Evolutionary conservation across 35 echinoderm and acorn worm species (phyloP).

Genomic region (Hemicentrotus pulcherrimus): DNA sequence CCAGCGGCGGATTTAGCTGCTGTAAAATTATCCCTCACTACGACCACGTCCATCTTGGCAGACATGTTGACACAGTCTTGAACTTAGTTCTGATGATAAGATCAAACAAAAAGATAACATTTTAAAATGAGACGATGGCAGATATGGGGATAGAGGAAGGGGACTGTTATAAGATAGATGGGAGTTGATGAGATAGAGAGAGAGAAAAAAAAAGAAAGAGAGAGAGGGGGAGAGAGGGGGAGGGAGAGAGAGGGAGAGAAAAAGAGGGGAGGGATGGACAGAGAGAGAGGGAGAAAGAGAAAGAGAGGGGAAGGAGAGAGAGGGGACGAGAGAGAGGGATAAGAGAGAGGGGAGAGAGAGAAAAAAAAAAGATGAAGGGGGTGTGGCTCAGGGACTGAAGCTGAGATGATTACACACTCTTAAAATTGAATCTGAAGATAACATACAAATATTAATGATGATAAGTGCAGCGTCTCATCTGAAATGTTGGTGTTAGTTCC

Average conservation of each 20-base stretch:
- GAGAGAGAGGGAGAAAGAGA: background rate
- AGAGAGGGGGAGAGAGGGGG: background rate
- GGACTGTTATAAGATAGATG: too few species aligned
- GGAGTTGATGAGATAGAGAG: background rate
- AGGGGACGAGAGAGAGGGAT: too few species aligned
- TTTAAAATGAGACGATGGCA: background rate
- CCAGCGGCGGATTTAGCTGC: background rate
- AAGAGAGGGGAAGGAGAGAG: background rate
- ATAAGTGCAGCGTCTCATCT: too few species aligned
- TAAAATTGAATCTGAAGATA: too few species aligned
- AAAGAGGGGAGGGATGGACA: background rate
- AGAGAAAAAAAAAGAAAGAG: background rate
- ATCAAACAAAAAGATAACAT: background rate
- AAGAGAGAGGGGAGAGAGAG: too few species aligned
- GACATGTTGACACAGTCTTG: background rate
- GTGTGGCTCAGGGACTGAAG: too few species aligned
- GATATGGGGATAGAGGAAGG: background rate
- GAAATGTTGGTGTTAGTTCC: too few species aligned
- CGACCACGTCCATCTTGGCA: background rate
- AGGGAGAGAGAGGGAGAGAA: background rate
- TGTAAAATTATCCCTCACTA: constrained; percentile 16
- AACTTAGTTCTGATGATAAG: background rate
- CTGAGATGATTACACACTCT: too few species aligned
- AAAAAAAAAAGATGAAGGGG: too few species aligned
- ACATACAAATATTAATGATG: too few species aligned